These are phyloP conservation scores for Epicampocera succincta DNA, from an alignment of 2,888 invertebrate species.

Conservation along the genomic window DNA sequence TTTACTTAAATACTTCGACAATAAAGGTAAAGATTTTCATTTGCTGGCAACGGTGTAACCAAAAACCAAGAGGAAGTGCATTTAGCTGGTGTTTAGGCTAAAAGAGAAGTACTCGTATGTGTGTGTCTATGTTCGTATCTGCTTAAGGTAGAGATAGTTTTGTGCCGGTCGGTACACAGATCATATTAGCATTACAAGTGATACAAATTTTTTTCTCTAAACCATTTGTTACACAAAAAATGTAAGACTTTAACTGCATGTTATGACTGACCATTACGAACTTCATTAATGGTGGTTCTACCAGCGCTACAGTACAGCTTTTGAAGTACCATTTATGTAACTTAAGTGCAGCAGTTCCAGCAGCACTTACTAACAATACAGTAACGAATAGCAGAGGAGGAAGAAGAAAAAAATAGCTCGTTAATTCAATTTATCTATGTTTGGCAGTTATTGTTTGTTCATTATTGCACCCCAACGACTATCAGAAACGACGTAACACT, in stretches of 20 bases:
- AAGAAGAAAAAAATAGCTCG: slow-evolving; percentile 60
- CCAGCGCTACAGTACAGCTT: slow-evolving; percentile 10
- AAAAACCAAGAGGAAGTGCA: slow-evolving; percentile 48
- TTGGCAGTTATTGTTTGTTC: slow-evolving; percentile 74
- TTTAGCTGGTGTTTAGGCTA: slow-evolving; percentile 29
- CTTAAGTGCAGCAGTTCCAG: slow-evolving; percentile 37
- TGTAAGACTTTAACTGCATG: slow-evolving; percentile 54
- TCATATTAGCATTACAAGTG: slow-evolving; percentile 69
- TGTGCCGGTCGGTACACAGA: neutral
- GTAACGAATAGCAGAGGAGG: neutral
- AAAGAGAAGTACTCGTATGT: slow-evolving; percentile 32
- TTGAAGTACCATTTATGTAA: slow-evolving; percentile 61
- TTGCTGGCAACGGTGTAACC: slow-evolving; percentile 24
- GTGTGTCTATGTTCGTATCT: slow-evolving; percentile 26
- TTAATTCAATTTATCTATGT: slow-evolving; percentile 74
- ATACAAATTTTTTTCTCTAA: slow-evolving; percentile 52
- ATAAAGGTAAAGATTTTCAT: too few relatives aligned
- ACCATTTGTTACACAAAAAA: slow-evolving; percentile 42
- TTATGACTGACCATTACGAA: slow-evolving; percentile 61
- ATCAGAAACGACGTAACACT: slow-evolving; percentile 19
- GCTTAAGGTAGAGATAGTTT: slow-evolving; percentile 49
- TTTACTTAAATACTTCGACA: too few relatives aligned
- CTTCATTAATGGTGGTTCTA: slow-evolving; percentile 37
- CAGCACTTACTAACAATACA: slow-evolving; percentile 28
- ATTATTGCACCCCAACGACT: slow-evolving; percentile 66